These are phyloP conservation scores for Dipodomys ordii DNA, from an alignment of 2,113 vertebrate genomes.

Conservation along the genomic window DNA sequence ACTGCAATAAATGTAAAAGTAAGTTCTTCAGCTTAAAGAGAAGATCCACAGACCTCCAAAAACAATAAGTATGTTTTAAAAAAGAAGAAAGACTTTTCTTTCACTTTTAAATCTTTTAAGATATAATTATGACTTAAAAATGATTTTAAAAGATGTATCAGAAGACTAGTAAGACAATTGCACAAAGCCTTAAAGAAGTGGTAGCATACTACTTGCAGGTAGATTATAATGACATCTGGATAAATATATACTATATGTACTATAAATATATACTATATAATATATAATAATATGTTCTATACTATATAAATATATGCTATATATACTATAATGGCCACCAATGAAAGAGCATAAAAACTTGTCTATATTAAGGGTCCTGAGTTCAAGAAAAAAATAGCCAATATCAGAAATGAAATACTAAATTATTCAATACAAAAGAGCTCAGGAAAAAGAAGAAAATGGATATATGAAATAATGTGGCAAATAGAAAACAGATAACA, in stretches of 20 bases:
- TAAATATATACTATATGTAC: no score
- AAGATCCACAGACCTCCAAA: neutral
- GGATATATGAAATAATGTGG: neutral
- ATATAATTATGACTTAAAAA: conserved; percentile 22
- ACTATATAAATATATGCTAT: neutral
- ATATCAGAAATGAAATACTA: conserved; percentile 6
- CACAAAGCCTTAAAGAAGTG: neutral
- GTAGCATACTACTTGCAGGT: no score
- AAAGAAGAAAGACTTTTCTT: neutral
- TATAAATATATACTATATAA: no score
- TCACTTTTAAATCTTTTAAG: conserved; percentile 19
- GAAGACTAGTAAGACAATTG: neutral
- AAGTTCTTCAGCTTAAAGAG: neutral
- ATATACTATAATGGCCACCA: neutral
- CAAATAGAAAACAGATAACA: conserved; percentile 19
- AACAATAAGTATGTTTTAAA: neutral
- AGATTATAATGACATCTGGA: no score
- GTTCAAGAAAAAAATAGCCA: neutral
- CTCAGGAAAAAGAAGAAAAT: neutral
- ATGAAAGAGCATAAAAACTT: neutral
- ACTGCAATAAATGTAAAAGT: conserved; percentile 1
- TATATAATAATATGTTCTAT: no score
- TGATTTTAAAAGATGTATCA: neutral
- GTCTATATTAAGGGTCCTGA: no score
- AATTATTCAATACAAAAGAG: neutral